Percentiles rank a stretch among this genome's conserved stretches.
These are phyloP conservation scores for Exephanes ischioxanthus DNA, from an alignment of 2,888 invertebrate species.

Conservation along the genomic window DNA sequence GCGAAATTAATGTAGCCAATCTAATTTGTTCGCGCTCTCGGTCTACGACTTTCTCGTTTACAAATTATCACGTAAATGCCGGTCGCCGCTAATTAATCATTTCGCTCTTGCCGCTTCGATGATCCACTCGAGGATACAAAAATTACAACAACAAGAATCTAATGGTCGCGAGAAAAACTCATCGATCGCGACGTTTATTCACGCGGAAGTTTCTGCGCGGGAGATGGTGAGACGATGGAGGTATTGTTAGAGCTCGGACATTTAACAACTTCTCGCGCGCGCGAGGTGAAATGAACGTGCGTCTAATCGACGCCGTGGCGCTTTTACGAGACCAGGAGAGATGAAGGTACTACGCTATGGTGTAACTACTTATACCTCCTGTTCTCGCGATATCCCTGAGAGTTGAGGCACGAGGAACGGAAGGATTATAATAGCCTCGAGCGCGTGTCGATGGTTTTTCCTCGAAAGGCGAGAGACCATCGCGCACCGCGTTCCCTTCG, in stretches of 20 bases:
- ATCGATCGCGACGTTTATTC: conserved; percentile 47
- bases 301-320: conserved; percentile 63
- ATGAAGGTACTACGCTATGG: conserved; percentile 61
- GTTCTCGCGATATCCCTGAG: conserved; percentile 56
- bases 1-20: not conserved
- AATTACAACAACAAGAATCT: conserved; percentile 18
- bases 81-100: not conserved
- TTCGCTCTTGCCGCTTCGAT: conserved; percentile 15
- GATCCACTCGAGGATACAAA: conserved; percentile 31
- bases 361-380: conserved; percentile 55
- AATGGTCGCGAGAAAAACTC: not conserved
- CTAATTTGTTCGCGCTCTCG: not conserved
- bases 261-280: conserved; percentile 54
- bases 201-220: conserved; percentile 51
- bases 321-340: conserved; percentile 61
- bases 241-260: conserved; percentile 49
- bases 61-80: not conserved
- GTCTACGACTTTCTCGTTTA: conserved; percentile 26
- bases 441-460: conserved; percentile 66
- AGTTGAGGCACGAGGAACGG: conserved; percentile 43
- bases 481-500: conserved; percentile 26
- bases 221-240: conserved; percentile 12
- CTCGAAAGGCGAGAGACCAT: conserved; percentile 66
- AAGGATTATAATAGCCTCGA: conserved; percentile 52
- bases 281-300: conserved; percentile 58